phyloP scores from a whole-genome alignment of 2,113 vertebrate genomes.

The Xenopus laevis region DNA sequence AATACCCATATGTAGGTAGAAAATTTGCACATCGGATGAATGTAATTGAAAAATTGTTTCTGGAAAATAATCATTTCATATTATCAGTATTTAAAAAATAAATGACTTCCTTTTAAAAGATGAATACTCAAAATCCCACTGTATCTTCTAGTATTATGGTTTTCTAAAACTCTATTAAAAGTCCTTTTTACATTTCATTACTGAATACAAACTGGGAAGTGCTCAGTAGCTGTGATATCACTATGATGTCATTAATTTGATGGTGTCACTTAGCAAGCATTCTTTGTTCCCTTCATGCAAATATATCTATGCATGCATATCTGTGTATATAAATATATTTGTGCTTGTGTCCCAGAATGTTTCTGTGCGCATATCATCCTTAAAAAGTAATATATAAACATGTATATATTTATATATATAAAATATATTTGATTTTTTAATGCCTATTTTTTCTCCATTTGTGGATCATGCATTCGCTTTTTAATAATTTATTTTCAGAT shows the following conservation, averaged over 20 bases:
- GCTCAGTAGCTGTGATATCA: not conserved
- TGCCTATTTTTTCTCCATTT: constrained; percentile 3
- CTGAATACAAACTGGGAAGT: not conserved
- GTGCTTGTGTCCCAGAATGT: constrained; percentile 1
- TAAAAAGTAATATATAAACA: constrained; percentile 33
- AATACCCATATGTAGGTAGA: too few species aligned
- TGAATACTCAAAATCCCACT: not conserved
- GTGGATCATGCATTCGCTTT: constrained; percentile 19
- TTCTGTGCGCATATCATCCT: not conserved
- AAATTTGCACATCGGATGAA: too few species aligned
- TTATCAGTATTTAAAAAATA: not conserved
- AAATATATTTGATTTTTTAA: constrained; percentile 37
- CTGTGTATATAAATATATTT: constrained; percentile 11
- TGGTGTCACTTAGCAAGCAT: not conserved
- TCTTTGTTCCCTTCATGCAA: not conserved
- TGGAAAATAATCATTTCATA: not conserved
- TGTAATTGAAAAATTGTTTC: too few species aligned
- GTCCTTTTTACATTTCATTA: not conserved
- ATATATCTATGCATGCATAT: constrained; percentile 20
- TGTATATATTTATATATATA: constrained; percentile 19
- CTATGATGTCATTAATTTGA: constrained; percentile 7
- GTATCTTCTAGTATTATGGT: not conserved
- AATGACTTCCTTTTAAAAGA: not conserved
- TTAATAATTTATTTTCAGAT: constrained; percentile 27
- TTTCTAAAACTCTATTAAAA: not conserved